Base-by-base conservation (phyloP, 2,113 vertebrate species). In the Plecturocebus donacophilus region DNA sequence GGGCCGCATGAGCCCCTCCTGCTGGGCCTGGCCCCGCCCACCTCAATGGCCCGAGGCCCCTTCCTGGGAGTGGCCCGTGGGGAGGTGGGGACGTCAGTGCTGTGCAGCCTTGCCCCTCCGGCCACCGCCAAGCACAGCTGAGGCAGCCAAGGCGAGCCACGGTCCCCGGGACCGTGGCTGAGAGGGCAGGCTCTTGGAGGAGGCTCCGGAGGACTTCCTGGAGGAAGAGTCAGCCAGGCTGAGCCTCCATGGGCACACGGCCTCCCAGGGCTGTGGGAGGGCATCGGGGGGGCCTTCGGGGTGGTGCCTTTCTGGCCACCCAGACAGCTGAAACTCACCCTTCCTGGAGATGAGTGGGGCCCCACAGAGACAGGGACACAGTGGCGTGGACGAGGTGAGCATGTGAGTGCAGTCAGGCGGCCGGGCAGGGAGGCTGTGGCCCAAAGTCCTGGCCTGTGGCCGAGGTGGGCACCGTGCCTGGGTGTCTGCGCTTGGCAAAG, bases 381-480 rank as follows among this genome's bases (percentile, higher is more conserved):
- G 58, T 19, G 3, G 68, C 40, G 12, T 0, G 5, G 40, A 27
- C 0, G 30, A 73, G 23, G 32, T 14, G 32, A 16, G 86, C 10
- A 10, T 0, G 0, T 30, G 64, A 27, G 13, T 8, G n/a, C 7
- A 30, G 70, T 27, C n/a, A 45, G 77, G 52, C 1, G 0, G 58
- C 49, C 35, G 13, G 6, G n/a, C 30, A 27, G 40, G 1, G 14
- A 19, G 35, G 85, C 32, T 70, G 61, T 1, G 2, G 61, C 40
- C 16, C 71, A n/a, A 45, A 40, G 35, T 35, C 56, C 54, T 45
- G 56, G 68, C 77, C 16, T 35, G 27, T 4, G 0, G 21, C 49
- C 0, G 0, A 52, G 66, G 64, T 13, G 19, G 58, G 68, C 61
- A 25, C 42, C 2, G 2, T 2, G 17, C 71, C n/a, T n/a, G 9